phyloP scores from a whole-genome alignment of 2,797 vertebrate genomes.

The Oreochromis grahami region DNA sequence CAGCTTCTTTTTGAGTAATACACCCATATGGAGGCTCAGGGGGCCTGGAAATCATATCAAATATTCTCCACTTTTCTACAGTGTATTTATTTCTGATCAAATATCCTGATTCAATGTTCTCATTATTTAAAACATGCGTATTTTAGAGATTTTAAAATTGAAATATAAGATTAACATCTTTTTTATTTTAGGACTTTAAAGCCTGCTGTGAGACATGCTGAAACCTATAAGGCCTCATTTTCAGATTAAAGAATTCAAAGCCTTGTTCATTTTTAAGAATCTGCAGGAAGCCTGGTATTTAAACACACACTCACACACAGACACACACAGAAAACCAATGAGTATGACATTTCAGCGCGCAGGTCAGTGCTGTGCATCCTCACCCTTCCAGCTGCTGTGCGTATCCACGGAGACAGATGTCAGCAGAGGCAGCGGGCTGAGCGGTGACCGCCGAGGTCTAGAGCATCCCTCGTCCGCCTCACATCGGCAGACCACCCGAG shows the following conservation, averaged over 20 bases:
- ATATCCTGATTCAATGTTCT: not conserved
- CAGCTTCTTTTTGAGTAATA: not conserved
- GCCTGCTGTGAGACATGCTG: not conserved
- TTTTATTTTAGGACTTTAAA: not conserved
- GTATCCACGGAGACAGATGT: slow-evolving; percentile 40
- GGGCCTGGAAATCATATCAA: not conserved
- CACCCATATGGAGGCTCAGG: not conserved
- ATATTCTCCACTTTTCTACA: not conserved
- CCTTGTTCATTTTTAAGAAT: not conserved
- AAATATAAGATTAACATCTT: not conserved
- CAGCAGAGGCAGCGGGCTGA: slow-evolving; percentile 33
- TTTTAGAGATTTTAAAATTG: not conserved
- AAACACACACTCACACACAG: not conserved
- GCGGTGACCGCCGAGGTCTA: not conserved
- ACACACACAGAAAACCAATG: not conserved
- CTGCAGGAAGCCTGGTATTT: not conserved
- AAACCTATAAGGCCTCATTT: not conserved
- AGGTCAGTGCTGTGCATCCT: slow-evolving; percentile 32
- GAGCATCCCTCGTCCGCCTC: slow-evolving; percentile 19
- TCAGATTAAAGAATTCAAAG: not conserved
- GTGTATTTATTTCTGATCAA: not conserved
- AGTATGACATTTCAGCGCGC: slow-evolving; percentile 8
- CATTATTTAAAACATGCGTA: not conserved
- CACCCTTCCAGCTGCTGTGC: slow-evolving; percentile 36
- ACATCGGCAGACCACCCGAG: slow-evolving; percentile 4